Base-by-base conservation (phyloP, 2,888 invertebrate genomes). In the Nomada ferruginata region DNA sequence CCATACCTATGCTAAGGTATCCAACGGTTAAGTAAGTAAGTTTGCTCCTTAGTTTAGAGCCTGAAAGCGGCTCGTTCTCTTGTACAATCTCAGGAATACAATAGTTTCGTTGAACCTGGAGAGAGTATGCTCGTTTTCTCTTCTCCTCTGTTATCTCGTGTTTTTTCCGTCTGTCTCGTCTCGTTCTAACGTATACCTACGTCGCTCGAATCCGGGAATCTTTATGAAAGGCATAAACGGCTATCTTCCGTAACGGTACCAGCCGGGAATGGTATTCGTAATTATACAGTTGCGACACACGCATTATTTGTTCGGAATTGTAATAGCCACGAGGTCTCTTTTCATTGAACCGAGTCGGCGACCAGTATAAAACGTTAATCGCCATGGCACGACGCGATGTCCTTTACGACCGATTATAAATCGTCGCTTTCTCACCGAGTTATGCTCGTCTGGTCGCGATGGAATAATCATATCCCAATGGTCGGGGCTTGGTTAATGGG, bases 211-310 rank as follows among this genome's bases (percentile, higher is more conserved):
- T 90, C 89, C 84, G 69, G 80, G 87, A 87, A 89, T 89, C 87
- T 89, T 90, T 89, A 85, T 89, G 86, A 87, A 88, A 89, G 89
- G 84, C 81, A 89, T 86, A 87, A 90, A 87, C 85, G 87, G 76
- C 85, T 81, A 83, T 86, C 85, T 79, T 82, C 82, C 69, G 65
- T 89, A 90, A 91, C 91, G 90, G 90, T 88, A 89, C 87, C 82
- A 78, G 83, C 47, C 86, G 89, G 85, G 88, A 89, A 89, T 88
- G 86, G 87, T 86, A 89, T 90, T 90, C 88, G 89, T 90, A 91
- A 91, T 91, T 91, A 91, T 90, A 89, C 85, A 90, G 89, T 90
- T 90, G 86, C 87, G 89, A 90, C 87, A 89, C 78, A 86, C 83
- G 85, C 88, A 87, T 89, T 91, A 90, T 91, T 91, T 89, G 89